Percentiles rank a stretch among this genome's conserved stretches.
These are phyloP conservation scores for Gibbula magus DNA, from an alignment of 2,888 invertebrate species.

Conservation along the genomic window DNA sequence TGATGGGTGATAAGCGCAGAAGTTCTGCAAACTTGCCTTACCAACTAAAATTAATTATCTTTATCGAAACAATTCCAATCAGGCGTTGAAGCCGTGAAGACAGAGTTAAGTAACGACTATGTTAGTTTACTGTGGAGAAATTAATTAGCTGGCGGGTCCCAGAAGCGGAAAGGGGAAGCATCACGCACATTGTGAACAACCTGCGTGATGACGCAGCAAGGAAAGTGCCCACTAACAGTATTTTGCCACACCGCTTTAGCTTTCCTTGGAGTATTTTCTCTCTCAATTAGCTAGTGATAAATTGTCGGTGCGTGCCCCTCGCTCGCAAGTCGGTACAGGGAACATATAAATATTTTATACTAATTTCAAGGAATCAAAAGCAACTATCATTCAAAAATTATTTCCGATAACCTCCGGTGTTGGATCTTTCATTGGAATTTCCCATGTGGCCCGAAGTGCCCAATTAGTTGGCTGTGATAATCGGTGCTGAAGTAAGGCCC, in stretches of 20 bases:
- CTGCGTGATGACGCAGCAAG: not conserved
- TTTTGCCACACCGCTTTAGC: slow-evolving; percentile 20
- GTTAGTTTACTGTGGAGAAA: slow-evolving; percentile 19
- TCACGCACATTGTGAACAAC: not conserved
- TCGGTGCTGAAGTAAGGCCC: not conserved
- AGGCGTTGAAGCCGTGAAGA: not conserved
- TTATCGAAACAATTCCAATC: slow-evolving; percentile 1
- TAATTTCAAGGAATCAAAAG: slow-evolving; percentile 27
- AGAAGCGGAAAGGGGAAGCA: not conserved
- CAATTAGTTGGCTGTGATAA: slow-evolving; percentile 19
- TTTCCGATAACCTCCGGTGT: not conserved
- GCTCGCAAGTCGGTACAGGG: not conserved
- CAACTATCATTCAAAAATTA: slow-evolving; percentile 28
- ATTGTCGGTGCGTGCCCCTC: slow-evolving; percentile 9
- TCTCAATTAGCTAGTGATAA: slow-evolving; percentile 18
- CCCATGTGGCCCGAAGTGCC: not conserved
- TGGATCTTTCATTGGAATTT: slow-evolving; percentile 9
- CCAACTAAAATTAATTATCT: not conserved
- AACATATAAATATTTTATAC: slow-evolving; percentile 24
- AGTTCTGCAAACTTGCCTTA: not conserved
- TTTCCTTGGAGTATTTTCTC: slow-evolving; percentile 19
- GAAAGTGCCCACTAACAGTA: slow-evolving; percentile 5
- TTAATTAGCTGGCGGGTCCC: slow-evolving; percentile 13
- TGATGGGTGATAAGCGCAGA: not conserved
- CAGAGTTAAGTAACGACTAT: slow-evolving; percentile 8